Conservation (phyloP, 2,888 invertebrate genomes). For the Dasypolia templi region DNA sequence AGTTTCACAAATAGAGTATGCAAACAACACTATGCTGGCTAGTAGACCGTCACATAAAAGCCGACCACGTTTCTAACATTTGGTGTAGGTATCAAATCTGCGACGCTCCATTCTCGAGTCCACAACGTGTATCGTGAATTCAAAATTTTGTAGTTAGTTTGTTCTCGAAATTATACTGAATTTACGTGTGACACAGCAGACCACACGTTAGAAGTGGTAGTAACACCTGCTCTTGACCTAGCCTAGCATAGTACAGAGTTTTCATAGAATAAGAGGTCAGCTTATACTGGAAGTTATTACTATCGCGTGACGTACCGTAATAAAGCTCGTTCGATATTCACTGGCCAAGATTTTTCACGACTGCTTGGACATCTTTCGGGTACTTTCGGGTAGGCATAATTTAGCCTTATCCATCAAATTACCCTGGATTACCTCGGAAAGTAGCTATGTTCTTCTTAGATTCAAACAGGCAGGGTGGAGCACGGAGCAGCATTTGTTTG, state of each 20-base stretch:
- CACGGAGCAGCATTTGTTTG: conserved; percentile 36
- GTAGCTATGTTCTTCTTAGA: conserved; percentile 34
- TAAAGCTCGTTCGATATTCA: neutral
- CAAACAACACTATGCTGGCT: neutral
- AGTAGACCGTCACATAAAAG: neutral
- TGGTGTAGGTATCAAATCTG: neutral
- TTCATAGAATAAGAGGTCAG: neutral
- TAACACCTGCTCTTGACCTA: neutral
- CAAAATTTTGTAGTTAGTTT: neutral
- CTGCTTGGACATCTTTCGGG: neutral
- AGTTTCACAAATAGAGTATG: neutral
- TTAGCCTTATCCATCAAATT: neutral
- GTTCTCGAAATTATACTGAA: neutral
- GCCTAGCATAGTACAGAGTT: neutral
- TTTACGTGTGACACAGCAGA: neutral
- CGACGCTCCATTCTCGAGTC: neutral
- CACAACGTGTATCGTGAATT: conserved; percentile 1
- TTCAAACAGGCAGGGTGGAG: conserved; percentile 34
- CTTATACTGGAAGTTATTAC: neutral
- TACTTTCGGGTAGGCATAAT: neutral
- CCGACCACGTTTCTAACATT: neutral
- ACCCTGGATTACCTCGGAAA: conserved; percentile 24
- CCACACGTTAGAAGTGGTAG: neutral
- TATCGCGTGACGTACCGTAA: neutral
- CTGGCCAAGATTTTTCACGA: neutral